These are phyloP conservation scores for Orycteropus afer DNA, from an alignment of 2,113 vertebrate species.

Conservation along the genomic window DNA sequence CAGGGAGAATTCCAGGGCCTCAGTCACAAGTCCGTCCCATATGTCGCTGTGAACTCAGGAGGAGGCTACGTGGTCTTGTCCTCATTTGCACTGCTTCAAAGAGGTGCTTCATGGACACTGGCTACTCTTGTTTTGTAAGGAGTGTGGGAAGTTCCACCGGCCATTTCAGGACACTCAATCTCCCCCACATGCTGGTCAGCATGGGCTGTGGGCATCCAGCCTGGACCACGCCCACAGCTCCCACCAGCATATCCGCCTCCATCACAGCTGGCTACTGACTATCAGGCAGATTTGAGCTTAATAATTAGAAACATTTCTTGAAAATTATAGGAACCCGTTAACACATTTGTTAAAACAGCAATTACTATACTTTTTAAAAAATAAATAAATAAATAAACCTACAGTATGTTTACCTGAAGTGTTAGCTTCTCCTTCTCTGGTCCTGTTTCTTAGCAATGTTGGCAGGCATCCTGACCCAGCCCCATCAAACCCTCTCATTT, in stretches of 20 bases:
- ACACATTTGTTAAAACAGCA: background rate
- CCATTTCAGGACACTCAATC: background rate
- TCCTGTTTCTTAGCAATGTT: background rate
- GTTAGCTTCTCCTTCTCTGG: rapidly evolving
- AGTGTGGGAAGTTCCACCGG: rapidly evolving
- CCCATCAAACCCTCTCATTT: too few species aligned
- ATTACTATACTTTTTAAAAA: rapidly evolving
- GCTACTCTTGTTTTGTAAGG: background rate
- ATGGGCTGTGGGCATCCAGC: rapidly evolving
- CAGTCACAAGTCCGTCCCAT: background rate
- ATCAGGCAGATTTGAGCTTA: background rate
- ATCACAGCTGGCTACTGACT: rapidly evolving
- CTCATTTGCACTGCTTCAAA: too few species aligned
- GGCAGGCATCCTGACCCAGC: background rate
- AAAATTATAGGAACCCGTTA: background rate
- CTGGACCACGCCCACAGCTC: background rate
- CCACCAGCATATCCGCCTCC: rapidly evolving
- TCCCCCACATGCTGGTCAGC: rapidly evolving
- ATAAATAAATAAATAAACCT: too few species aligned
- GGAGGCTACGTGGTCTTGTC: too few species aligned
- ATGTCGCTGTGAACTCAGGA: background rate
- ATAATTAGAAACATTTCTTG: background rate
- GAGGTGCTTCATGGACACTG: rapidly evolving
- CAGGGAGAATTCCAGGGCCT: background rate
- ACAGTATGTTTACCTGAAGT: background rate